phyloP scores from a whole-genome alignment of 2,797 vertebrate species.

The Nannoperca obscura region DNA sequence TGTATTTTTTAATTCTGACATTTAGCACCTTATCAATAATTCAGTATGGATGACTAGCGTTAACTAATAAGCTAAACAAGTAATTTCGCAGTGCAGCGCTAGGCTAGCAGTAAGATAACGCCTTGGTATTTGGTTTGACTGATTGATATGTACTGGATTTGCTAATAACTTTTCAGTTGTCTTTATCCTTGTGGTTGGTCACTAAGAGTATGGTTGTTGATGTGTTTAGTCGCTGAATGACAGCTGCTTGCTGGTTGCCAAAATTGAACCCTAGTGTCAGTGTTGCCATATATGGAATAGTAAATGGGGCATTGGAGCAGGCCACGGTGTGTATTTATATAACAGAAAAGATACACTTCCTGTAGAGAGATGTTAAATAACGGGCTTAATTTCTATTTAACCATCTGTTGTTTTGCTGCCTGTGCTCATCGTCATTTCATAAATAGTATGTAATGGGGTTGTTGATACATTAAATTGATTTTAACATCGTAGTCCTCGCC shows the following conservation, averaged over 20 bases:
- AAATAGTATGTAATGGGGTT: background rate
- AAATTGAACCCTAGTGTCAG: conserved; percentile 85
- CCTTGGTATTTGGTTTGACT: conserved; percentile 15
- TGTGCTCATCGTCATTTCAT: background rate
- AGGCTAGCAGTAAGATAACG: conserved; percentile 31
- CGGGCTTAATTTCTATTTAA: conserved; percentile 40
- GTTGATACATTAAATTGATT: background rate
- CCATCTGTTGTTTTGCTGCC: conserved; percentile 31
- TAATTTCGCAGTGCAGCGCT: background rate
- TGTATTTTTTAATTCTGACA: background rate
- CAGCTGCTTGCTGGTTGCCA: conserved; percentile 84
- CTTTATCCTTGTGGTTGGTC: conserved; percentile 30
- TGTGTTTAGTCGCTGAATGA: conserved; percentile 76
- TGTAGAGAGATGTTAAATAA: conserved; percentile 71
- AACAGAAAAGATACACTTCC: conserved; percentile 80
- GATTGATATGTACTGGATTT: conserved; percentile 17
- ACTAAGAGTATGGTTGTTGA: conserved; percentile 26
- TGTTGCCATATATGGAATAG: conserved; percentile 87
- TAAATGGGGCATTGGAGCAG: conserved; percentile 86
- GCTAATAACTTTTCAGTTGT: conserved; percentile 4
- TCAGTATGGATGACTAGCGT: background rate
- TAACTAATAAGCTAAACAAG: background rate
- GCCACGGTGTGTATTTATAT: conserved; percentile 89
- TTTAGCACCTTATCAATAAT: background rate
- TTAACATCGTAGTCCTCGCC: background rate